Base-by-base conservation (phyloP, 2,797 vertebrate genomes). In the Spondyliosoma cantharus region DNA sequence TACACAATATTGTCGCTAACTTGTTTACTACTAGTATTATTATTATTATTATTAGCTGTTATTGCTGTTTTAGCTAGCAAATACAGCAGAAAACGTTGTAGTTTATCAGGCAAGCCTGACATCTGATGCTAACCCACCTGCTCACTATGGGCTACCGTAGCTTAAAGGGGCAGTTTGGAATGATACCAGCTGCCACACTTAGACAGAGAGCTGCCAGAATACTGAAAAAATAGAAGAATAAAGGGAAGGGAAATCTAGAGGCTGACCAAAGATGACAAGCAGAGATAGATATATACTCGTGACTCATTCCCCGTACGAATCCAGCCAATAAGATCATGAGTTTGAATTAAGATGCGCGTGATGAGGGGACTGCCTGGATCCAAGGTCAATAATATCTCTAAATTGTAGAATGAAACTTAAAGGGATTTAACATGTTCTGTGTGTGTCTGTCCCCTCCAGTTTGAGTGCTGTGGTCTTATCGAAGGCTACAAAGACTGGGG, bases 401-500 rank as follows among this genome's bases (percentile, higher is more conserved):
- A 42, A 22, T 17, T 6, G 5, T 20, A 71, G 2, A 0, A 46
- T 16, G 45, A 46, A 46, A 22, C 37, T 37, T 37, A 2, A 37
- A 37, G 37, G 2, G 37, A 37, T 65, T 46, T 25, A 16, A 49
- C n/a, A 5, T 12, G 11, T 25, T 27, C 24, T 67, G 25, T 61
- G 19, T 75, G 29, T 80, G 68, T 80, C 2, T 74, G 3, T 79
- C 42, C 1, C 25, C 52, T 70, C 7, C 77, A 94, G 93, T 93
- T 93, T 70, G 90, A 94, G 79, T 94, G 93, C 84, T 94, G 93
- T 17, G 93, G 93, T 74, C 90, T 94, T 0, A 87, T 93, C 4
- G 93, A 93, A 69, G 93, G 93, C 64, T 93, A 94, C 83, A 93
- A 93, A 82, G 93, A 94, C 86, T 94, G 93, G 93, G 93, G 93